These are phyloP conservation scores for Gymnoscopelus microlampas DNA, from an alignment of 2,797 vertebrate genomes.

Conservation along the genomic window DNA sequence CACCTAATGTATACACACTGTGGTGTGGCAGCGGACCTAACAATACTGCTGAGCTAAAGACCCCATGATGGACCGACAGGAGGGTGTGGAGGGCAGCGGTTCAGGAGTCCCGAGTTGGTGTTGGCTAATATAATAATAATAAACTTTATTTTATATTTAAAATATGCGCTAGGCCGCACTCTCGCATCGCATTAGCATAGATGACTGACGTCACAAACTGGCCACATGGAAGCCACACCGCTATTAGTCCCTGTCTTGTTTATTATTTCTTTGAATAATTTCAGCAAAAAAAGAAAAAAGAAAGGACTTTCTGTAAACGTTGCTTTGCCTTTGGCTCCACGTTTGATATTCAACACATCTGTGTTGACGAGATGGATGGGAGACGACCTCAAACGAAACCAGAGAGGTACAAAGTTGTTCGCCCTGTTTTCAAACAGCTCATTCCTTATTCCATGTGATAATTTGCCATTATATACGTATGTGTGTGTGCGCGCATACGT, in stretches of 20 bases:
- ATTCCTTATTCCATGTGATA: conserved; percentile 69
- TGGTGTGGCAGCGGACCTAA: no score
- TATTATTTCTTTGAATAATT: conserved; percentile 41
- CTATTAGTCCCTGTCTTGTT: conserved; percentile 49
- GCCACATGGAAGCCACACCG: neutral
- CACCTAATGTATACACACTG: no score
- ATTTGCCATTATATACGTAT: conserved; percentile 54
- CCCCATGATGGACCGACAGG: no score
- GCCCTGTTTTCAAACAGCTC: conserved; percentile 63
- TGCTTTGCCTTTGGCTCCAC: conserved; percentile 54
- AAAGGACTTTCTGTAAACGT: conserved; percentile 54
- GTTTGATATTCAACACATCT: conserved; percentile 62
- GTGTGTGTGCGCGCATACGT: no score
- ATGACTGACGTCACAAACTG: no score
- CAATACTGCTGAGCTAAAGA: no score
- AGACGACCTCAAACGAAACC: conserved; percentile 47
- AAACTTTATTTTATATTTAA: no score
- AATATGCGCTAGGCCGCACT: no score
- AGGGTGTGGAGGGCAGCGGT: no score
- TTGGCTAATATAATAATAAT: no score
- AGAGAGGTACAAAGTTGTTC: conserved; percentile 56
- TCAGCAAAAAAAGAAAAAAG: conserved; percentile 45
- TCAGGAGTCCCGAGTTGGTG: no score
- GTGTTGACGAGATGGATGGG: conserved; percentile 42
- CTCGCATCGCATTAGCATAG: no score